Evolutionary conservation across 2,888 invertebrate species (phyloP).

Genomic region (Andrena praecox): DNA sequence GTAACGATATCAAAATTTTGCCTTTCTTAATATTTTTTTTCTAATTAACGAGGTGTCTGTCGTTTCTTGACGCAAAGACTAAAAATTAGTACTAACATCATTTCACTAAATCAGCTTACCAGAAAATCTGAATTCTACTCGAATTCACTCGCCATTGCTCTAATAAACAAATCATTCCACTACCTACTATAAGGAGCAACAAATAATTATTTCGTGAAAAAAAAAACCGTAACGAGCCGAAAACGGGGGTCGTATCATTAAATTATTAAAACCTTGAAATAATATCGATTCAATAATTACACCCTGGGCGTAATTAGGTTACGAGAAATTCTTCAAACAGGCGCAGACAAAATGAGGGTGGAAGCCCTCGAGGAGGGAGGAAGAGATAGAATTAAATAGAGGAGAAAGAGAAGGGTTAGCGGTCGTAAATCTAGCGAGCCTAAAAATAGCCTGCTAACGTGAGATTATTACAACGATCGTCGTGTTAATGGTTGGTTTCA

Average conservation of each 20-base stretch:
- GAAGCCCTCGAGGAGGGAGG: neutral
- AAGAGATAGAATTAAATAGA: conserved; percentile 9
- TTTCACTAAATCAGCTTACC: neutral
- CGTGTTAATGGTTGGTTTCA: conserved; percentile 52
- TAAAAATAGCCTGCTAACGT: conserved; percentile 53
- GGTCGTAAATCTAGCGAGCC: conserved; percentile 37
- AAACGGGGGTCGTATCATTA: conserved; percentile 1
- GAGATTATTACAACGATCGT: conserved; percentile 56
- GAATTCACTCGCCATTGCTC: neutral
- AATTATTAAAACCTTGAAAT: conserved; percentile 28
- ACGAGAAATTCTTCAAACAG: conserved; percentile 8
- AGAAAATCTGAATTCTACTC: neutral
- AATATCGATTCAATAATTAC: conserved; percentile 33
- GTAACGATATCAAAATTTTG: too few species aligned
- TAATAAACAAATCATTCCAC: neutral
- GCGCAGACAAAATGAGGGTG: neutral
- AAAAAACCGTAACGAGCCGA: neutral
- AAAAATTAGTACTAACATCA: conserved; percentile 5
- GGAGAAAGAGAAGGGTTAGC: conserved; percentile 8
- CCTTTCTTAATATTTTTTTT: too few species aligned
- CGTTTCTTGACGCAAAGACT: neutral
- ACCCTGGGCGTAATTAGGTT: conserved; percentile 1
- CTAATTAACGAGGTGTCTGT: too few species aligned
- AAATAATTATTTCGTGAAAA: conserved; percentile 2
- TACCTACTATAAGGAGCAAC: neutral